Conservation (phyloP, 2,797 vertebrate genomes). For the Psittacula derbiana region DNA sequence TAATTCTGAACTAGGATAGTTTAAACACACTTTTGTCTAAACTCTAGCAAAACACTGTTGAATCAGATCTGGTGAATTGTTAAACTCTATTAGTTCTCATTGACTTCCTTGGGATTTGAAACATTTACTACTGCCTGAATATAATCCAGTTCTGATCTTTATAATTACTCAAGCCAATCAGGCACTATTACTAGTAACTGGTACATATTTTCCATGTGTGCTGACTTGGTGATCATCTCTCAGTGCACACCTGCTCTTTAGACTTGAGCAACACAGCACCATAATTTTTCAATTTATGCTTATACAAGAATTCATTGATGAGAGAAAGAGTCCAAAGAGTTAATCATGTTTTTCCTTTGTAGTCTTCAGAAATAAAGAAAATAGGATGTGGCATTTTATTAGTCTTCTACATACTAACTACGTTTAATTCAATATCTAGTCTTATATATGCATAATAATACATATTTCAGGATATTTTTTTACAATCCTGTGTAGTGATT, state of each 20-base stretch:
- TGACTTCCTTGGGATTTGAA: not conserved
- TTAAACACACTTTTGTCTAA: rapidly evolving
- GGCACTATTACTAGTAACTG: not conserved
- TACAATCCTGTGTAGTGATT: rapidly evolving
- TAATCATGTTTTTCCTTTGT: not conserved
- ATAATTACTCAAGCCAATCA: not conserved
- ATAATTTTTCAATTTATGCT: not conserved
- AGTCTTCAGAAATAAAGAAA: not conserved
- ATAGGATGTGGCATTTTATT: not conserved
- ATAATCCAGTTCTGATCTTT: not conserved
- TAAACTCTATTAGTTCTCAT: not conserved
- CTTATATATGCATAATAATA: not conserved
- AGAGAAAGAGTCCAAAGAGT: not conserved
- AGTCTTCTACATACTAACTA: not conserved
- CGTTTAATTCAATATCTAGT: not conserved
- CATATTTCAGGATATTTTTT: not conserved
- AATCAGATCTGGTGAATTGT: not conserved
- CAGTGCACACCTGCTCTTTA: not conserved
- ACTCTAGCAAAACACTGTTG: not conserved
- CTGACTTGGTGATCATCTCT: not conserved
- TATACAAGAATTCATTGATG: not conserved
- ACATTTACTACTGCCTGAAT: not conserved
- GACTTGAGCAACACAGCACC: not conserved
- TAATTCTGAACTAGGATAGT: not conserved
- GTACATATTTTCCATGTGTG: not conserved